phyloP scores from a whole-genome alignment of 2,797 vertebrate species.

The Lepidocolaptes lacrymiger region DNA sequence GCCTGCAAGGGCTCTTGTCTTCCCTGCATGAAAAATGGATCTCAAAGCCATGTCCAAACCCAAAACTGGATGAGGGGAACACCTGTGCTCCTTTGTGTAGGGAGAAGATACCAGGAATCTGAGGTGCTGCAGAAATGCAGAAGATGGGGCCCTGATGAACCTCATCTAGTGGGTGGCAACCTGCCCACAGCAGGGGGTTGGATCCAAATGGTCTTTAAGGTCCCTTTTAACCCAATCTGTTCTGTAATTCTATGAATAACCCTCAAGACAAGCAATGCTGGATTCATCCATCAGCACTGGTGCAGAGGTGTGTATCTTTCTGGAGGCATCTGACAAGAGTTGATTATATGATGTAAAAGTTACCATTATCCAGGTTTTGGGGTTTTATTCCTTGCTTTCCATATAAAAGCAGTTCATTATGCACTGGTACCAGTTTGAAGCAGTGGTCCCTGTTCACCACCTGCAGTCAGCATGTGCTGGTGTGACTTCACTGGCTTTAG shows the following conservation, averaged over 20 bases:
- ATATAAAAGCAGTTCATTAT: not conserved
- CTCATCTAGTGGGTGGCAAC: not conserved
- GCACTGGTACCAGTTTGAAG: not conserved
- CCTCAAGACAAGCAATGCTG: too few species aligned
- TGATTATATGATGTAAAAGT: not conserved
- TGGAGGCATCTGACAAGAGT: not conserved
- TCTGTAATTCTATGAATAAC: not conserved
- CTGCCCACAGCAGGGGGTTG: not conserved
- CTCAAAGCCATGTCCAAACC: not conserved
- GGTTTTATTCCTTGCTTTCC: not conserved
- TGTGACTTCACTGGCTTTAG: not conserved
- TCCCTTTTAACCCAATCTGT: not conserved
- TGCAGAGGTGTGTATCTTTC: rapidly evolving
- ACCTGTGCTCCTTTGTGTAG: not conserved
- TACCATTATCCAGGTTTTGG: not conserved
- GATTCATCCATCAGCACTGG: rapidly evolving
- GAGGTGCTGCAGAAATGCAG: not conserved
- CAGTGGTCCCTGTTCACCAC: not conserved
- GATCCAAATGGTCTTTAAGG: not conserved
- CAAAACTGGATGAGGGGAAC: not conserved
- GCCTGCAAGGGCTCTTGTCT: not conserved
- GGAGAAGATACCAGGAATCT: not conserved
- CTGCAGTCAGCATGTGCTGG: rapidly evolving
- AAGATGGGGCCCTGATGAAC: not conserved
- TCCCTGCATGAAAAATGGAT: not conserved